phyloP scores from a whole-genome alignment of 92 coral and sea anemone genomes.

The Palythoa heliodiscus region DNA sequence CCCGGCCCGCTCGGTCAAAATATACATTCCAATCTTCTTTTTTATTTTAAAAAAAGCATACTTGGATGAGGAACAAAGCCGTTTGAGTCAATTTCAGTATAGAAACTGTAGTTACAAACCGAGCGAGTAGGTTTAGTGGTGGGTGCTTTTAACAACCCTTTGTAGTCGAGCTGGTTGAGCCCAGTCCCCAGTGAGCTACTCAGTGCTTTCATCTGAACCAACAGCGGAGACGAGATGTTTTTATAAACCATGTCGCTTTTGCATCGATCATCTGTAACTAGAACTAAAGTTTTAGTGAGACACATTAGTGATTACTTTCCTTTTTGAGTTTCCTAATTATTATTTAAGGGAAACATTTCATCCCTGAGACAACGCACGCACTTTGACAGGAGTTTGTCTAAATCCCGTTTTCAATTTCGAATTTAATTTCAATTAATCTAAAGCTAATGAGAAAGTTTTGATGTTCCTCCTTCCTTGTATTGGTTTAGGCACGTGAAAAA shows the following conservation, averaged over 20 bases:
- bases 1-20: no score
- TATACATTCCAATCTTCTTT: no score
- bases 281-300: neutral
- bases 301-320: neutral
- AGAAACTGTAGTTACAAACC: neutral
- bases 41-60: no score
- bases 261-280: slow-evolving; percentile 46
- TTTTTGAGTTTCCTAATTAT: no score
- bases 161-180: slow-evolving; percentile 56
- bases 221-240: slow-evolving; percentile 55
- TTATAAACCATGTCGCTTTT: slow-evolving; percentile 50
- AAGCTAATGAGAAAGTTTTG: no score
- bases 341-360: neutral
- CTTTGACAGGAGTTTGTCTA: no score
- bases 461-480: no score
- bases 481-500: no score
- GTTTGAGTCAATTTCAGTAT: neutral
- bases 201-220: slow-evolving; percentile 53
- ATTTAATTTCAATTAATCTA: no score
- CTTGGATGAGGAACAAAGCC: no score
- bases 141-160: neutral
- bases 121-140: neutral
- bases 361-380: neutral
- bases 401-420: no score
- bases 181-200: slow-evolving; percentile 79